Evolutionary conservation across 2,797 vertebrate genomes (phyloP).

Genomic region (Microctenopoma stevenorrisi): DNA sequence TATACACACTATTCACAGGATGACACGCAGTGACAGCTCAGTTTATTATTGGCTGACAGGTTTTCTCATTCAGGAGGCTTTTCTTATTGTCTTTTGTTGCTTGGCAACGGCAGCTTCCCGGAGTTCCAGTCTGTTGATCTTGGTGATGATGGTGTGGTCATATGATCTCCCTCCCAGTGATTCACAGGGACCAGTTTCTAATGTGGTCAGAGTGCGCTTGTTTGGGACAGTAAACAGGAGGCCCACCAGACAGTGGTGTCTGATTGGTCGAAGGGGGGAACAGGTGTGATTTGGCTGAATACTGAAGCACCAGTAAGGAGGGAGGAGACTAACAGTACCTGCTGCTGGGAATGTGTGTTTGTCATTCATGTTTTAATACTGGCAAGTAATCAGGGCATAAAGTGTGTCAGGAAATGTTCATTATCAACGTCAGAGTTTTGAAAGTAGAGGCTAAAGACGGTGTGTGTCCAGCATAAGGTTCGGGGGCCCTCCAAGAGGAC

Average conservation of each 20-base stretch:
- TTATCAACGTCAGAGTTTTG: neutral
- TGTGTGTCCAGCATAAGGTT: neutral
- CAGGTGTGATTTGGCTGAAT: conserved; percentile 42
- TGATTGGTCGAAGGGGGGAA: conserved; percentile 36
- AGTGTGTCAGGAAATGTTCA: neutral
- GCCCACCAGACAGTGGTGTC: conserved; percentile 22
- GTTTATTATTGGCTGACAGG: conserved; percentile 60
- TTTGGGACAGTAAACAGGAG: conserved; percentile 50
- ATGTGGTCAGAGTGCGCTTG: conserved; percentile 32
- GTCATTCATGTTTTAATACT: conserved; percentile 1
- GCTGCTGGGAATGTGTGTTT: conserved; percentile 45
- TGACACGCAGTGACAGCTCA: conserved; percentile 42
- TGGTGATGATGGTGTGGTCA: conserved; percentile 15
- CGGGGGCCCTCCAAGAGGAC: neutral
- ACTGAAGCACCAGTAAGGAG: conserved; percentile 66
- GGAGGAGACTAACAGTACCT: conserved; percentile 63
- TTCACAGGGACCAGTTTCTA: conserved; percentile 51
- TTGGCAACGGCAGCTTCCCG: conserved; percentile 55
- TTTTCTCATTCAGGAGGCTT: conserved; percentile 35
- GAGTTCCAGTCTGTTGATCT: conserved; percentile 13
- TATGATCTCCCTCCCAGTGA: conserved; percentile 30
- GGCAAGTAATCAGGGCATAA: conserved; percentile 8
- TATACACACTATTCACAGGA: conserved; percentile 75
- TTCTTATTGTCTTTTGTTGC: conserved; percentile 54
- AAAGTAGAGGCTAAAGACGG: conserved; percentile 4